Percentiles rank a stretch among this genome's conserved stretches.
Evolutionary conservation across 2,797 vertebrate species (phyloP).

Genomic region (Rhynchotus rufescens): DNA sequence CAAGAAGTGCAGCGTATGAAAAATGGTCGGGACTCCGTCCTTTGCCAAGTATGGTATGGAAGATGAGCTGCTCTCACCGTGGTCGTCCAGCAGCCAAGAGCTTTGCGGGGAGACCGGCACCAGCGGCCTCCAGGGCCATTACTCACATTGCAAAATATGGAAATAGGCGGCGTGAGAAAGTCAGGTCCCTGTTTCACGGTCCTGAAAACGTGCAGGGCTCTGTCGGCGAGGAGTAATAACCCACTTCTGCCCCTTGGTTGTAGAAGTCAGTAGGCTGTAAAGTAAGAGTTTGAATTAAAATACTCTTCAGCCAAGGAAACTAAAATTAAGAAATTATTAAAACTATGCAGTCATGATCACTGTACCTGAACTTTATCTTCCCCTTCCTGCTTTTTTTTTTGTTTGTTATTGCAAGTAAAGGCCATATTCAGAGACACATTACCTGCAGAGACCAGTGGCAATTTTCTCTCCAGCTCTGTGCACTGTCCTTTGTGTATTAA

Average conservation of each 20-base stretch:
- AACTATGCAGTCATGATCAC: neutral
- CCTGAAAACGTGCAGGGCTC: neutral
- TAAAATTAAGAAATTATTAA: neutral
- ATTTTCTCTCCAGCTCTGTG: neutral
- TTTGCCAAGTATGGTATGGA: neutral
- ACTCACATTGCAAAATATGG: neutral
- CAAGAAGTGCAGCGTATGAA: accelerated
- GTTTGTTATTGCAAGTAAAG: neutral
- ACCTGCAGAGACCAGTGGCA: neutral
- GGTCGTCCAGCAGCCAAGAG: accelerated
- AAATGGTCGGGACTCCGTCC: neutral
- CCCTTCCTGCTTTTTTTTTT: neutral
- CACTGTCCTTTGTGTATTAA: accelerated
- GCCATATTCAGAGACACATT: neutral
- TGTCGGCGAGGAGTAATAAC: neutral
- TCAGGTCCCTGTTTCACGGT: neutral
- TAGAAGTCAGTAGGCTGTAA: neutral
- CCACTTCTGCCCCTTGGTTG: neutral
- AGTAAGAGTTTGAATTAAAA: neutral
- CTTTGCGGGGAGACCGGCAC: neutral
- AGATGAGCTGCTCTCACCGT: neutral
- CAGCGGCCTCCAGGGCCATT: accelerated
- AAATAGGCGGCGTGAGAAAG: accelerated
- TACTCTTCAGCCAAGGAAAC: neutral
- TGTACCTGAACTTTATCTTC: neutral